Percentiles rank a stretch among this genome's conserved stretches.
These are phyloP conservation scores for Phyto melanocephala DNA, from an alignment of 2,888 invertebrate genomes.

Conservation along the genomic window DNA sequence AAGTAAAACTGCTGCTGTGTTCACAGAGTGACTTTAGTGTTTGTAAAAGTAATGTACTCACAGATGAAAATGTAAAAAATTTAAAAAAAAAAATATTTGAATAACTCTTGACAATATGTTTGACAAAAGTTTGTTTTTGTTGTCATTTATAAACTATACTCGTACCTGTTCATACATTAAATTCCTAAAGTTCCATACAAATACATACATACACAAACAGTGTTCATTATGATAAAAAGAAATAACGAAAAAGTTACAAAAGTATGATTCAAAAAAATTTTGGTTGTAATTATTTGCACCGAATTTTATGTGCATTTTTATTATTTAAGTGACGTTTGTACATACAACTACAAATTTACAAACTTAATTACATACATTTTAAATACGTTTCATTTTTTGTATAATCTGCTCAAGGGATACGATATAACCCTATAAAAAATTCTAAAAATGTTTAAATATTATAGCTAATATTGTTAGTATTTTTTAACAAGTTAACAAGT, in stretches of 20 bases:
- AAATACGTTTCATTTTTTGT: no score
- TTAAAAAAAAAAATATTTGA: neutral
- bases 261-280: neutral
- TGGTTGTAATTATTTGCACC: conserved; percentile 8
- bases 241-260: conserved; percentile 22
- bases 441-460: no score
- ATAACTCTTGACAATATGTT: conserved; percentile 14
- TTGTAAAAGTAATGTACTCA: conserved; percentile 4
- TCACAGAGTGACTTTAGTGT: conserved; percentile 12
- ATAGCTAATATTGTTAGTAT: no score
- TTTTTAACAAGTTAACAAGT: no score
- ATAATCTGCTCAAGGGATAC: no score
- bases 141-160: conserved; percentile 45
- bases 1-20: neutral
- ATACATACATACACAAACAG: conserved; percentile 10
- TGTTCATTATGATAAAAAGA: conserved; percentile 35
- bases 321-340: no score
- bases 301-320: neutral
- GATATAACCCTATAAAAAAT: no score
- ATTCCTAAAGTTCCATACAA: conserved; percentile 29
- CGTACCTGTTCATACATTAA: conserved; percentile 9
- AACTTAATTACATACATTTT: no score
- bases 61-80: neutral
- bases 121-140: conserved; percentile 22
- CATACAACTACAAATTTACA: no score